phyloP scores from a whole-genome alignment of 1,140 invertebrate species.

The Drosophila miranda region DNA sequence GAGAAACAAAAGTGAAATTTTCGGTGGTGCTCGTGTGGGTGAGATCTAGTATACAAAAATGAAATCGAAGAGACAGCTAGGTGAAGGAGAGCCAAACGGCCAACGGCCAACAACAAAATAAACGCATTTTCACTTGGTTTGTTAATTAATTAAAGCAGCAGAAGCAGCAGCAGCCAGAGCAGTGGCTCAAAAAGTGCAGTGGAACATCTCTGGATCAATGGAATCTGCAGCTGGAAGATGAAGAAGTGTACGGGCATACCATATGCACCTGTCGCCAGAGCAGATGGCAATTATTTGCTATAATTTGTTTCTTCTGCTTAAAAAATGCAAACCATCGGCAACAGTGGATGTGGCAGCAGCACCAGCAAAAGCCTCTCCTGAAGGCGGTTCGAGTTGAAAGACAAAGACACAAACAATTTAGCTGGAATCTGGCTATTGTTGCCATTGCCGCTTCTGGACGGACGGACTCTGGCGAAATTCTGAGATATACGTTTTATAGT shows the following conservation, averaged over 20 bases:
- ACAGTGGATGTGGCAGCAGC: slow-evolving; percentile 10
- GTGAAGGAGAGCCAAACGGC: slow-evolving; percentile 16
- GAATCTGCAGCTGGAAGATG: slow-evolving; percentile 9
- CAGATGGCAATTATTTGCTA: slow-evolving; percentile 69
- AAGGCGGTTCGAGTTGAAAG: slow-evolving; percentile 70
- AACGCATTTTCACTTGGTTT: slow-evolving; percentile 69
- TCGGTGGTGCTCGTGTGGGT: slow-evolving; percentile 13
- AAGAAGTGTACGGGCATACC: too few relatives aligned
- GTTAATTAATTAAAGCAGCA: slow-evolving; percentile 65
- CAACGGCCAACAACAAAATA: slow-evolving; percentile 27
- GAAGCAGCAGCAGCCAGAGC: too few relatives aligned
- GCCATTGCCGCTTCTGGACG: too few relatives aligned
- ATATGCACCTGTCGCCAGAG: slow-evolving; percentile 48
- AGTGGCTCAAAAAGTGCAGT: slow-evolving; percentile 45
- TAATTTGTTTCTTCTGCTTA: slow-evolving; percentile 64
- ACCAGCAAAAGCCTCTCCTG: slow-evolving; percentile 10
- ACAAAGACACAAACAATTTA: slow-evolving; percentile 71
- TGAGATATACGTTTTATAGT: too few relatives aligned
- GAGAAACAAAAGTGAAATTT: slow-evolving; percentile 79
- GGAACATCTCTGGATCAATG: slow-evolving; percentile 32
- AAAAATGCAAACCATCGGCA: slow-evolving; percentile 71
- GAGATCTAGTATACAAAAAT: slow-evolving; percentile 26
- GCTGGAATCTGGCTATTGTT: slow-evolving; percentile 77
- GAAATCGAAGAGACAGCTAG: slow-evolving; percentile 45
- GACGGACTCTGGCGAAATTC: too few relatives aligned